Percentiles rank a stretch among this genome's conserved stretches.
Conservation (phyloP, 2,797 vertebrate species). For the Siniperca undulata region DNA sequence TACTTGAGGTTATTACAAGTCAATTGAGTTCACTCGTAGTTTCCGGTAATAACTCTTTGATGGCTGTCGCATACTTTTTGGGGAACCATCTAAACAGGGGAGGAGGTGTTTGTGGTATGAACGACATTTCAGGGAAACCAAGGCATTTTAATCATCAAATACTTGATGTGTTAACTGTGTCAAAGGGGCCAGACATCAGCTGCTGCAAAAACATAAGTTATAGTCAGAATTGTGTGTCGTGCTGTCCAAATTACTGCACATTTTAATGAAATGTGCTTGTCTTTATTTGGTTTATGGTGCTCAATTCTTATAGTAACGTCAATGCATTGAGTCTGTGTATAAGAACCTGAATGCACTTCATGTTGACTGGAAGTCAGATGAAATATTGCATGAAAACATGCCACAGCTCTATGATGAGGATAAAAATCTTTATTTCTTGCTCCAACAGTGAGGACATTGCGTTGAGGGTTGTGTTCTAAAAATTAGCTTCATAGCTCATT, state of each 20-base stretch:
- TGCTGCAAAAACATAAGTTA: no score
- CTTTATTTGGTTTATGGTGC: neutral
- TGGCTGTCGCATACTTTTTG: neutral
- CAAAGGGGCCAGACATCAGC: neutral
- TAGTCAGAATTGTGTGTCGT: neutral
- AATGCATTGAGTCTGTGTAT: neutral
- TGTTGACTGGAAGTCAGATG: neutral
- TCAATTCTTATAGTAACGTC: neutral
- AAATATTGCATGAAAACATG: neutral
- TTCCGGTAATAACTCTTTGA: neutral
- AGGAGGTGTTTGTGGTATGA: neutral
- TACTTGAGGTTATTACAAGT: neutral
- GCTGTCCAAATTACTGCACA: neutral
- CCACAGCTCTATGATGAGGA: neutral
- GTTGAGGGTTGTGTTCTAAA: no score
- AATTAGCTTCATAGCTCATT: neutral
- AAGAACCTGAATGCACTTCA: no score
- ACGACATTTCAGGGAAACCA: neutral
- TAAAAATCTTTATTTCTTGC: slow-evolving; percentile 7
- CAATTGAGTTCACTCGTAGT: neutral
- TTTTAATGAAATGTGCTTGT: neutral
- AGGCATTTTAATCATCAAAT: neutral
- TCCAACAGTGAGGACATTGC: neutral
- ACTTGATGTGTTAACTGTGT: neutral
- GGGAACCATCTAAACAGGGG: neutral